phyloP scores from a whole-genome alignment of 2,888 invertebrate species.

The Cryptocephalus primarius region DNA sequence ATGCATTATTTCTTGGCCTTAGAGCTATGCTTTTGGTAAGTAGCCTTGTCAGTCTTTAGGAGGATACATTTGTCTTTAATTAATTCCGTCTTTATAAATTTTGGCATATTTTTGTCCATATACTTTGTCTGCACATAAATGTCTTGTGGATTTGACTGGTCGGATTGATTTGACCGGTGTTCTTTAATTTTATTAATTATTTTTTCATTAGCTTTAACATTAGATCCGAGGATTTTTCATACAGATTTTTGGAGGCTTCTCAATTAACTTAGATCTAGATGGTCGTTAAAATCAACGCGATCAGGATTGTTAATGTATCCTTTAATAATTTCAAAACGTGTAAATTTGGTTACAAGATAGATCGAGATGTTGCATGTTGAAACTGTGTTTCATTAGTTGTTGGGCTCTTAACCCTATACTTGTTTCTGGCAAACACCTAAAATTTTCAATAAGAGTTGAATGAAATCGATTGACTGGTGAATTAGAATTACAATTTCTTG shows the following conservation, averaged over 20 bases:
- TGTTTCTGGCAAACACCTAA: neutral
- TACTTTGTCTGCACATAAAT: no score
- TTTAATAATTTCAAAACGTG: neutral
- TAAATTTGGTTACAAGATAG: neutral
- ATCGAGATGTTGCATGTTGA: neutral
- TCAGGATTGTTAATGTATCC: no score
- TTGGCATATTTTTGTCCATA: no score
- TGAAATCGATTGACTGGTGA: neutral
- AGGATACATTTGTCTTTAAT: no score
- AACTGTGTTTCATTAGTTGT: neutral
- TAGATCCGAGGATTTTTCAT: neutral
- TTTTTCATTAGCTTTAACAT: neutral
- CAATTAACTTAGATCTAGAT: no score
- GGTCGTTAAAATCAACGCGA: no score
- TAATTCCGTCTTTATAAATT: no score
- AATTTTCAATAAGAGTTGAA: neutral
- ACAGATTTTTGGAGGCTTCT: neutral
- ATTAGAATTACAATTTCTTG: neutral
- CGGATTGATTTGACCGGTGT: no score
- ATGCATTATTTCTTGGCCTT: no score
- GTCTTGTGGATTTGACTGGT: no score
- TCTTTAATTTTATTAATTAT: neutral
- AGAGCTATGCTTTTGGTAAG: no score
- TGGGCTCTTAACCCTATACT: neutral
- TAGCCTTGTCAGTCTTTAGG: no score